Evolutionary conservation across 2,797 vertebrate genomes (phyloP).

Genomic region (Luscinia luscinia): DNA sequence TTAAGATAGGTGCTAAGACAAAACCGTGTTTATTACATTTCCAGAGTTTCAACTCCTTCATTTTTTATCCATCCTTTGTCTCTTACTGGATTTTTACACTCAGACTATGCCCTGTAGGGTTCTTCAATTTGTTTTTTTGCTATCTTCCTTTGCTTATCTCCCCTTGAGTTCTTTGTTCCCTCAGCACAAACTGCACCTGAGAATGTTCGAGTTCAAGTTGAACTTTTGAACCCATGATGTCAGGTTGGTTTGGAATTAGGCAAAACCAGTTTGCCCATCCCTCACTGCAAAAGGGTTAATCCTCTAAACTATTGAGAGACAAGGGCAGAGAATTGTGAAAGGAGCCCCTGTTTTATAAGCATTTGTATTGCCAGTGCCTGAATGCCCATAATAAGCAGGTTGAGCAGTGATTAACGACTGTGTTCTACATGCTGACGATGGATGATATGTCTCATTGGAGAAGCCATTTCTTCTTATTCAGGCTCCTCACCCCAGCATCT

Average conservation of each 20-base stretch:
- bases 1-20: neutral
- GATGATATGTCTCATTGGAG: constrained; percentile 22
- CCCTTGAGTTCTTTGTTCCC: neutral
- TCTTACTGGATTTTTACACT: neutral
- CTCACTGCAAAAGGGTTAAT: constrained; percentile 41
- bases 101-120: neutral
- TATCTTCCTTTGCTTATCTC: neutral
- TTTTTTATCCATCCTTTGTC: neutral
- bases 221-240: constrained; percentile 67
- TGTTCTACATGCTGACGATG: constrained; percentile 9
- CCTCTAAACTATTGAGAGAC: constrained; percentile 26
- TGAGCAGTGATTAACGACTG: constrained; percentile 6
- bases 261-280: constrained; percentile 66
- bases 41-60: neutral
- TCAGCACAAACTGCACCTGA: neutral
- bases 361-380: constrained; percentile 48
- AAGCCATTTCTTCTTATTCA: constrained; percentile 42
- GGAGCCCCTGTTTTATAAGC: constrained; percentile 43
- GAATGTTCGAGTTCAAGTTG: neutral
- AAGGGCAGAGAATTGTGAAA: constrained; percentile 57
- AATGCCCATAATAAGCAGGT: constrained; percentile 60
- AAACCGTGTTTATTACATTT: neutral
- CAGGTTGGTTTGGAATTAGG: constrained; percentile 61
- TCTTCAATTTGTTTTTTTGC: neutral
- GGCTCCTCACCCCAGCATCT: constrained; percentile 20